A percentile compares a stretch with the other conserved stretches of the same genome.
Conservation (phyloP, 2,797 vertebrate genomes). For the Cossypha niveicapilla region DNA sequence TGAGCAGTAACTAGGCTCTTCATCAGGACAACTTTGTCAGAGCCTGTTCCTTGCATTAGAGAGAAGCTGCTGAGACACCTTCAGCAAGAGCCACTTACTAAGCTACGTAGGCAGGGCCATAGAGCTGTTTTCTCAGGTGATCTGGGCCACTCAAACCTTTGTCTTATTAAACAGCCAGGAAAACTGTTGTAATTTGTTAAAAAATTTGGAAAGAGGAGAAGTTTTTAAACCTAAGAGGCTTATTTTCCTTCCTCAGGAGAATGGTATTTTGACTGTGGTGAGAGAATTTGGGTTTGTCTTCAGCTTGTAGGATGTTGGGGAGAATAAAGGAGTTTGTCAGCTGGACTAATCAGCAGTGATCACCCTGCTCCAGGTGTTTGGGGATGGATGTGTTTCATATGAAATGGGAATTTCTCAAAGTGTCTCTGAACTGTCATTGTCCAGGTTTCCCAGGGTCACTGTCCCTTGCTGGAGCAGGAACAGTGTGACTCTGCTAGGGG, state of each 20-base stretch:
- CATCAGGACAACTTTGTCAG: background rate
- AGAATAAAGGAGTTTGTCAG: background rate
- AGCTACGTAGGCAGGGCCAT: fast-evolving
- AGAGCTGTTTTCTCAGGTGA: background rate
- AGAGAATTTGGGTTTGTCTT: background rate
- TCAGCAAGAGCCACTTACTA: background rate
- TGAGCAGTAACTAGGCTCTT: background rate
- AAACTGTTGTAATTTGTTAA: background rate
- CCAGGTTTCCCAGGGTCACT: background rate
- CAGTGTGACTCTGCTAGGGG: background rate
- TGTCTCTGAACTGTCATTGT: background rate
- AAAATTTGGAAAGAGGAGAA: background rate
- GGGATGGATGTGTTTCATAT: background rate
- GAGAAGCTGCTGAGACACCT: background rate
- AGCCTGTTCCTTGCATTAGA: background rate
- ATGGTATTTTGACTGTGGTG: background rate
- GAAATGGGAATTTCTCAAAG: background rate
- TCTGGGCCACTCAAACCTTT: background rate
- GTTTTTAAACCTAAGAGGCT: background rate
- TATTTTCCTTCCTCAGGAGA: background rate
- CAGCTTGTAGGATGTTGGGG: background rate
- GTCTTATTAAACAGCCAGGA: background rate
- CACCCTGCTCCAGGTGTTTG: background rate
- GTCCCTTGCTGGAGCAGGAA: background rate
- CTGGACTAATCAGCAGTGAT: background rate